Evolutionary conservation across 2,888 invertebrate species (phyloP).

Genomic region (Drosophila mimica): DNA sequence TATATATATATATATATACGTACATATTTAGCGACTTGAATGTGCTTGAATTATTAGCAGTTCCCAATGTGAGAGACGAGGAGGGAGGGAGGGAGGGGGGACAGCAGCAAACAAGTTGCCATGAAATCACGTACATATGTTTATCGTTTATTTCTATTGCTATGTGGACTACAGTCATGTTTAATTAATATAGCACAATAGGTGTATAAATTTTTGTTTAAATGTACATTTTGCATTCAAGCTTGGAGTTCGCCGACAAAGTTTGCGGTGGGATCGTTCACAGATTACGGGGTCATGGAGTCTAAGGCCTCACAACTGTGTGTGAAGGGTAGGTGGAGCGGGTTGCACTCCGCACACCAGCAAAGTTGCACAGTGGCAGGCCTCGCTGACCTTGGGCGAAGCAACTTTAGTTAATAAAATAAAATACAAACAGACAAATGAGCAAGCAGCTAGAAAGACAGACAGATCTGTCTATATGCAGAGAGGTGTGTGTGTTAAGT

Average conservation of each 20-base stretch:
- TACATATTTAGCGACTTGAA: background rate
- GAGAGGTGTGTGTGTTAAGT: conserved; percentile 4
- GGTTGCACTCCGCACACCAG: background rate
- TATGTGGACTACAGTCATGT: conserved; percentile 30
- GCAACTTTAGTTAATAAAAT: conserved; percentile 56
- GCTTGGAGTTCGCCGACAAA: conserved; percentile 61
- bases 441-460: conserved; percentile 5
- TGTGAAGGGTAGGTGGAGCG: background rate
- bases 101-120: conserved; percentile 38
- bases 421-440: conserved; percentile 38
- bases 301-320: conserved; percentile 3
- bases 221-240: conserved; percentile 59
- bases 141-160: conserved; percentile 27
- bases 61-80: no score
- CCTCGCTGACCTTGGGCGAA: conserved; percentile 59
- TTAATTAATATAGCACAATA: conserved; percentile 53
- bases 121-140: conserved; percentile 56
- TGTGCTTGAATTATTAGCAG: conserved; percentile 29
- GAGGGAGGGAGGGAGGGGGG: background rate
- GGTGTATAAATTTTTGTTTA: conserved; percentile 3
- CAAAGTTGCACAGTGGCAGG: conserved; percentile 46
- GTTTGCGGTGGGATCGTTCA: conserved; percentile 13
- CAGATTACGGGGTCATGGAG: conserved; percentile 20
- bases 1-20: background rate
- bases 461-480: conserved; percentile 41